Evolutionary conservation across 2,888 invertebrate genomes (phyloP).

Genomic region (Hyppa rectilinea): DNA sequence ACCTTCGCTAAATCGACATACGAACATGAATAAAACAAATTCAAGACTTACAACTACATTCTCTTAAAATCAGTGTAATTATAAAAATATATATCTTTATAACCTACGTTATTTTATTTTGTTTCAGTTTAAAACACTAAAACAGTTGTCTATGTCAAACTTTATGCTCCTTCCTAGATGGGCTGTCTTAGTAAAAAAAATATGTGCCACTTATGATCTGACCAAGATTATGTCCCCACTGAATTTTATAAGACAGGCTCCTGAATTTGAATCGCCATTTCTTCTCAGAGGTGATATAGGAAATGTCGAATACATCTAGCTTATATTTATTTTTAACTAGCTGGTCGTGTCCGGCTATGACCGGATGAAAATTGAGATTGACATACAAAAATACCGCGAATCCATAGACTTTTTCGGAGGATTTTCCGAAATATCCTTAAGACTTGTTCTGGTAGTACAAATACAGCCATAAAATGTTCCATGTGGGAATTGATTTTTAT

Average conservation of each 20-base stretch:
- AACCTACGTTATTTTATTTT: constrained; percentile 47
- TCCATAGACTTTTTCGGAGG: too few species aligned
- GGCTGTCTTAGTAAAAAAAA: background rate
- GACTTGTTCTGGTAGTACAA: too few species aligned
- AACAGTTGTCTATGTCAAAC: constrained; percentile 33
- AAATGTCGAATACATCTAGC: background rate
- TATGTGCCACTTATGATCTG: background rate
- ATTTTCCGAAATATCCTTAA: too few species aligned
- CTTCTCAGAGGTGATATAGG: background rate
- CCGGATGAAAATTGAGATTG: too few species aligned
- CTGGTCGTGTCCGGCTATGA: too few species aligned
- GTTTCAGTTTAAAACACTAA: constrained; percentile 64
- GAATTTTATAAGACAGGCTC: background rate
- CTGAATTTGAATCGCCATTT: background rate
- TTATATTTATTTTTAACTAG: background rate
- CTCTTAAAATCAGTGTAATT: constrained; percentile 42
- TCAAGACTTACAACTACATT: constrained; percentile 39
- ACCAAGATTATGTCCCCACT: background rate
- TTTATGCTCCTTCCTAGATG: constrained; percentile 5
- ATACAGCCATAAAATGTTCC: too few species aligned
- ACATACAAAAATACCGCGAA: too few species aligned
- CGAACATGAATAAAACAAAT: constrained; percentile 26
- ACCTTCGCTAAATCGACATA: constrained; percentile 11
- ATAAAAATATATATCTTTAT: constrained; percentile 31
- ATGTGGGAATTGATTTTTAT: too few species aligned